Base-by-base conservation (phyloP, 2,113 vertebrate species). In the Microcebus tavaratra region DNA sequence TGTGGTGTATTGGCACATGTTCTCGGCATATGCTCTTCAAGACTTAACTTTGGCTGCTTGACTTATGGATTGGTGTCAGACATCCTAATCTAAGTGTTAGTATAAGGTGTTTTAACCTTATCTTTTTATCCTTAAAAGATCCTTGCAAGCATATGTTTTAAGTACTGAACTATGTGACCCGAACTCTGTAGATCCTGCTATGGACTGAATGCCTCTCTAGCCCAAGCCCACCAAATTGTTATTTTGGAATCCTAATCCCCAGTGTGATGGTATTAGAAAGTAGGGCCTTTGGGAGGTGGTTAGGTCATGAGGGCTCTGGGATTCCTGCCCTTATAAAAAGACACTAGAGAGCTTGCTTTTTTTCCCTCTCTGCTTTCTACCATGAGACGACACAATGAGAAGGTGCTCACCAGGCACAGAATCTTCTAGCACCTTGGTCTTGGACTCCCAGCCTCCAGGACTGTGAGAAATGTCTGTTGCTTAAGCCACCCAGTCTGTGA, bases 61-160 rank as follows among this genome's bases (percentile, higher is more conserved):
- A n/a, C 20, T 79, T 34, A 39, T 15, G 31, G 48, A 12, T 20
- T 75, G 20, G 42, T 63, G 36, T 88, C 25, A 81, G 82, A 48
- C 15, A 57, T 72, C n/a, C 48, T 94, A 34, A 85, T 15, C 36
- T 72, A 55, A 79, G 59, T 48, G 45, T 29, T 63, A 25, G 7
- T 20, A 53, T 59, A 61, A 63, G 61, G 23, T 34, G 17, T 72
- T 93, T 85, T 93, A 21, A 67, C n/a, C 10, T 55, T n/a, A 17
- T 39, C 7, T 86, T 75, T 78, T 88, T 13, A 85, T 76, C 61
- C 9, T 85, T 78, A 95, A 82, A 94, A 21, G n/a, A 68, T 61
- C 61, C 86, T 90, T 87, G 63, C 34, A 78, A 65, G 84, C 70
- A 75, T 39, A 3, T 48, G 42, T 95, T 96, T 96, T 21, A 94